Percentiles rank a stretch among this genome's conserved stretches.
Conservation (phyloP, 2,888 invertebrate genomes). For the Osedax frankpressi region DNA sequence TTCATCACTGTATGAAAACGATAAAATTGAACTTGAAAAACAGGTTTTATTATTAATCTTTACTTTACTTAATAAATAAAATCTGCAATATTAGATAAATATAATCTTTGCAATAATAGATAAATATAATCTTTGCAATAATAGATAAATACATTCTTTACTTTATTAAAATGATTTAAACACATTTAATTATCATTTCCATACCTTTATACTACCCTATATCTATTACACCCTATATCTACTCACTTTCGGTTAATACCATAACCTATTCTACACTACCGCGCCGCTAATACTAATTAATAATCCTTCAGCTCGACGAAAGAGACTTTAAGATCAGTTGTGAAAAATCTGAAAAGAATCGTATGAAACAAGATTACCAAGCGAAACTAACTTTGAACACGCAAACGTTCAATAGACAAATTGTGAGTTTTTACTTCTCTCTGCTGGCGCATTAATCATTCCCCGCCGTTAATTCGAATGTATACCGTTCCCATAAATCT, state of each 20-base stretch:
- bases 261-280: too few relatives aligned
- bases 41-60: too few relatives aligned
- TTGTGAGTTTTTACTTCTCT: slow-evolving; percentile 26
- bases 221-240: too few relatives aligned
- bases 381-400: slow-evolving; percentile 36
- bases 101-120: background rate
- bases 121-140: too few relatives aligned
- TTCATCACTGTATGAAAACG: slow-evolving; percentile 37
- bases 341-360: slow-evolving; percentile 50
- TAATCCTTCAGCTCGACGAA: slow-evolving; percentile 48
- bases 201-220: too few relatives aligned
- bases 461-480: background rate
- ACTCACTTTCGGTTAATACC: too few relatives aligned
- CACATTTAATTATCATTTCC: too few relatives aligned
- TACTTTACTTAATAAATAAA: too few relatives aligned
- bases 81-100: too few relatives aligned
- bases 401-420: slow-evolving; percentile 28
- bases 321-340: slow-evolving; percentile 50
- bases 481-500: background rate
- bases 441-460: background rate
- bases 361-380: slow-evolving; percentile 56
- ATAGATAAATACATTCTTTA: too few relatives aligned
- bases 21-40: slow-evolving; percentile 32
- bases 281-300: too few relatives aligned
- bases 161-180: too few relatives aligned